Conservation (phyloP, 1,140 invertebrate genomes). For the Drosophila tsacasi region DNA sequence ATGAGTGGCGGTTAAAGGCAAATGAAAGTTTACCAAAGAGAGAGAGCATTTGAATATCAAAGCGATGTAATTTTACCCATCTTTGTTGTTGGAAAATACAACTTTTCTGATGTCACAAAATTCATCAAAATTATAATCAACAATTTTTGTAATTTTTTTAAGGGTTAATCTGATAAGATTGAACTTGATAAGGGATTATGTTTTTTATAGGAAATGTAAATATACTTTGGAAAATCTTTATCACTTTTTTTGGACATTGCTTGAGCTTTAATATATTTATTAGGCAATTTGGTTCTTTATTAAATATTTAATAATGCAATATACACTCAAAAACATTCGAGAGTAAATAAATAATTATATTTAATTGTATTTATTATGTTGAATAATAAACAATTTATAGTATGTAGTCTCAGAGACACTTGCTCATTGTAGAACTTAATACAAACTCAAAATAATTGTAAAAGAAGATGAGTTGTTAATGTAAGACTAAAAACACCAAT, state of each 20-base stretch:
- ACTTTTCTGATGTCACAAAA: slow-evolving; percentile 33
- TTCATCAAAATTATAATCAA: slow-evolving; percentile 71
- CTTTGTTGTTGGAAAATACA: slow-evolving; percentile 1
- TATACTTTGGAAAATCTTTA: not conserved
- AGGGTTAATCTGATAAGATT: slow-evolving; percentile 12
- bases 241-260: not conserved
- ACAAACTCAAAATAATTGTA: too few relatives aligned
- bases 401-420: too few relatives aligned
- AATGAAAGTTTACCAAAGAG: slow-evolving; percentile 61
- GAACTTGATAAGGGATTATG: not conserved
- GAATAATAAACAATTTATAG: too few relatives aligned
- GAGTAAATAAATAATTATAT: too few relatives aligned
- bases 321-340: too few relatives aligned
- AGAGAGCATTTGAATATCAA: slow-evolving; percentile 79
- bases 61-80: slow-evolving; percentile 50
- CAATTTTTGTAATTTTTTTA: slow-evolving; percentile 19
- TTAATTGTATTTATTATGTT: too few relatives aligned
- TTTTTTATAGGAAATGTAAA: not conserved
- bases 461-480: too few relatives aligned
- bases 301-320: too few relatives aligned
- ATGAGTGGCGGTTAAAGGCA: slow-evolving; percentile 62
- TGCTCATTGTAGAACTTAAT: too few relatives aligned
- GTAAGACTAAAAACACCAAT: too few relatives aligned
- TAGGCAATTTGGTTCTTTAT: too few relatives aligned
- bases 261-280: not conserved